Conservation (phyloP, 2,888 invertebrate genomes). For the Cheilosia soror region DNA sequence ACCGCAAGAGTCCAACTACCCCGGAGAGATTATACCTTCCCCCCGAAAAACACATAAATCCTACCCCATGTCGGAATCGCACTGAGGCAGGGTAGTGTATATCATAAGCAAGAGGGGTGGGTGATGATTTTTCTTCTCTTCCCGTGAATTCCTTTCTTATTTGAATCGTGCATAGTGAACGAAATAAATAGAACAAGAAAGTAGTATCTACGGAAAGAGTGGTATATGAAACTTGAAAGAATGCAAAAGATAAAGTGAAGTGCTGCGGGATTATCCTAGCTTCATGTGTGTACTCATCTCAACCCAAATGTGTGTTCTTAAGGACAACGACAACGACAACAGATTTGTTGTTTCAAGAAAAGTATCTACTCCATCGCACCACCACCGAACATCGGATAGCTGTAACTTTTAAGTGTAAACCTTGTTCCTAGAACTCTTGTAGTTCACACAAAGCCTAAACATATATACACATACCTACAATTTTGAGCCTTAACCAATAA, state of each 20-base stretch:
- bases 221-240: conserved; percentile 41
- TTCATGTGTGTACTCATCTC: conserved; percentile 57
- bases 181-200: conserved; percentile 38
- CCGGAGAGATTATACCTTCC: conserved; percentile 51
- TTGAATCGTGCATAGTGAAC: conserved; percentile 55
- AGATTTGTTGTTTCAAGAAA: conserved; percentile 47
- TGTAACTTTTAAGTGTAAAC: conserved; percentile 54
- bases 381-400: conserved; percentile 41
- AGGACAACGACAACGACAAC: conserved; percentile 36
- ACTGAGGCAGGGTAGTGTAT: conserved; percentile 71
- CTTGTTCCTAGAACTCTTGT: conserved; percentile 71
- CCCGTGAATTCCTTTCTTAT: conserved; percentile 55
- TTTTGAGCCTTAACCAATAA: conserved; percentile 22
- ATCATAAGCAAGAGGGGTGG: conserved; percentile 33
- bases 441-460: conserved; percentile 58
- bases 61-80: conserved; percentile 70
- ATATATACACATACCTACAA: conserved; percentile 10
- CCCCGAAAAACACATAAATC: conserved; percentile 34
- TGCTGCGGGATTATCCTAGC: conserved; percentile 64
- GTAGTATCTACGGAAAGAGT: conserved; percentile 23
- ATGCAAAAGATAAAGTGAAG: conserved; percentile 65
- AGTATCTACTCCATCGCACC: conserved; percentile 38
- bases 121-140: conserved; percentile 28
- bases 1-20: conserved; percentile 55
- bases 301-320: conserved; percentile 71